Evolutionary conservation across 2,113 vertebrate genomes (phyloP).

Genomic region (Corynorhinus townsendii): DNA sequence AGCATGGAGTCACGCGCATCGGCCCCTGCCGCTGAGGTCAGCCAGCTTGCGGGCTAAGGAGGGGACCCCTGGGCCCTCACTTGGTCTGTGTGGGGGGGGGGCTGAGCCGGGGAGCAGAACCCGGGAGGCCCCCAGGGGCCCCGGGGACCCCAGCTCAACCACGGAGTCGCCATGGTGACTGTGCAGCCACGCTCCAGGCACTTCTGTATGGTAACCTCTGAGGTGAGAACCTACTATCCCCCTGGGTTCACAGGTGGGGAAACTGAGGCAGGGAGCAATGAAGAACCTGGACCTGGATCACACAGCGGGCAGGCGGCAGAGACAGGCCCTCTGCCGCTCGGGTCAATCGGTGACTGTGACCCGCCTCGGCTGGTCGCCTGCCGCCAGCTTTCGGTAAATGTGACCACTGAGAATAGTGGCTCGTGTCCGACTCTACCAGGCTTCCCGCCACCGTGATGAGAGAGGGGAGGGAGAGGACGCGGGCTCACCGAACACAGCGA

Average conservation of each 20-base stretch:
- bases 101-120: neutral
- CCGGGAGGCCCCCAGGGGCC: accelerated
- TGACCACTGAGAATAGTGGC: neutral
- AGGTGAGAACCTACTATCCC: neutral
- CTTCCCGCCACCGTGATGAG: accelerated
- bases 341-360: neutral
- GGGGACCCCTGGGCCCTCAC: neutral
- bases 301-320: neutral
- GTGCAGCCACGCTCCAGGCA: accelerated
- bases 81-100: no score
- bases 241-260: constrained; percentile 18
- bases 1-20: accelerated
- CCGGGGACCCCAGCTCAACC: accelerated
- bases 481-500: accelerated
- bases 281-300: neutral
- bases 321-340: neutral
- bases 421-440: no score
- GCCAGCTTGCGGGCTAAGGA: neutral
- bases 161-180: accelerated
- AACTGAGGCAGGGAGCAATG: neutral
- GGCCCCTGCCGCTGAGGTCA: neutral
- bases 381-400: neutral
- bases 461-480: neutral
- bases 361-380: accelerated
- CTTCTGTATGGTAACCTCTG: neutral